Percentiles rank a stretch among this genome's conserved stretches.
Evolutionary conservation across 2,888 invertebrate species (phyloP).

Genomic region (Tanaodytes sp.): DNA sequence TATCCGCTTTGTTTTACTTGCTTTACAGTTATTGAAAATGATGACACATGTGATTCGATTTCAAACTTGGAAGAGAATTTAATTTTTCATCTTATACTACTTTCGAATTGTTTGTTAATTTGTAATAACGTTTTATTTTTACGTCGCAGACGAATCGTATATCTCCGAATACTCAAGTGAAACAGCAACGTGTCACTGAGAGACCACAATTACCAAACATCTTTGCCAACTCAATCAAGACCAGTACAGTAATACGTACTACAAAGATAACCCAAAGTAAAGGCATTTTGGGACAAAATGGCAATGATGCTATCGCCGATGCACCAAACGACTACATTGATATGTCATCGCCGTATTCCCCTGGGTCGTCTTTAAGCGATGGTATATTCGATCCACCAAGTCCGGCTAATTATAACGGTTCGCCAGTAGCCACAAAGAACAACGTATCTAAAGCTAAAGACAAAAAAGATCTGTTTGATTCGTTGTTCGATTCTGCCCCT

Average conservation of each 20-base stretch:
- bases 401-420: slow-evolving; percentile 65
- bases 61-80: too few species aligned
- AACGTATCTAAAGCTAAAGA: slow-evolving; percentile 62
- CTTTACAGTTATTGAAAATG: too few species aligned
- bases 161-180: slow-evolving; percentile 65
- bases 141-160: slow-evolving; percentile 64
- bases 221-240: slow-evolving; percentile 66
- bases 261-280: slow-evolving; percentile 62
- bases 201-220: slow-evolving; percentile 66
- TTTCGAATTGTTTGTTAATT: too few species aligned
- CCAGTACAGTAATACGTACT: slow-evolving; percentile 53
- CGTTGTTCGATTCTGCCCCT: slow-evolving; percentile 77
- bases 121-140: background rate
- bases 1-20: too few species aligned
- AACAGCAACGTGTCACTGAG: slow-evolving; percentile 61
- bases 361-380: slow-evolving; percentile 90
- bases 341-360: slow-evolving; percentile 89
- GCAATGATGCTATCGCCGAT: slow-evolving; percentile 68
- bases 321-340: slow-evolving; percentile 77
- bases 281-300: slow-evolving; percentile 69
- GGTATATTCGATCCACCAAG: slow-evolving; percentile 88
- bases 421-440: slow-evolving; percentile 53
- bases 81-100: too few species aligned
- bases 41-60: too few species aligned
- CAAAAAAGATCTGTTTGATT: slow-evolving; percentile 79